Evolutionary conservation across 30 jellyfish, hydroid and myxozoan species (phyloP), one percentile per base, ranked within the genome.

Genomic region (Morbakka virulenta): DNA sequence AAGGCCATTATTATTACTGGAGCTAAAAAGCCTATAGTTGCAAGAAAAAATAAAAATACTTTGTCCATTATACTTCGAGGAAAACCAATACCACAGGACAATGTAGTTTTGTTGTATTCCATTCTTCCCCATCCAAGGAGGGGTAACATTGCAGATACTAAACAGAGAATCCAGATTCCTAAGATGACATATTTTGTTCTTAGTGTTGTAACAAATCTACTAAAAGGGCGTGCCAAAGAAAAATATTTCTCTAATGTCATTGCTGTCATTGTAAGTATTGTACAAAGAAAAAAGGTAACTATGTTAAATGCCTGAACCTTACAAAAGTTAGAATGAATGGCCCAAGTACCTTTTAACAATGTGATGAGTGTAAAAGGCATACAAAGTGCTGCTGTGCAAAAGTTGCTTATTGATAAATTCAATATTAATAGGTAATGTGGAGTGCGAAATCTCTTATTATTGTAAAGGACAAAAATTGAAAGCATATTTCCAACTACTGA

Each of bases 181-280:
- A 51, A 77, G 13, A 84, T 52, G 49, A 51, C 30, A 23, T 26
- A 52, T 24, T 35, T 22, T 0, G 95, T 74, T 25, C 95, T 62
- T 29, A 34, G 23, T 20, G 31, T 36, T 6, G 84, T 84, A 28
- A 84, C 64, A 27, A 64, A 71, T 4, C 95, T 77, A 9, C 91
- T 74, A 31, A 84, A 31, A 30, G 95, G 95, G 12, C 83, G 50
- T 14, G 74, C 95, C 25, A 84, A 26, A 1, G 95, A 48, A 53
- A 84, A 84, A 36, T 74, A 84, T 61, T 84, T 84, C 51, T 84
- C 95, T 64, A 75, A 34, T 2, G 82, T 84, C 78, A 84, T 84
- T 1, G 86, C 86, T 67, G 63, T 74, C 64, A 67, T n/a, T 11
- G 89, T 84, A 0, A 75, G 53, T 72, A 84, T 84, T 2, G 88